Evolutionary conservation across 1,140 invertebrate genomes (phyloP), one percentile per base, ranked within the genome.

Genomic region (Anastatus disparis): DNA sequence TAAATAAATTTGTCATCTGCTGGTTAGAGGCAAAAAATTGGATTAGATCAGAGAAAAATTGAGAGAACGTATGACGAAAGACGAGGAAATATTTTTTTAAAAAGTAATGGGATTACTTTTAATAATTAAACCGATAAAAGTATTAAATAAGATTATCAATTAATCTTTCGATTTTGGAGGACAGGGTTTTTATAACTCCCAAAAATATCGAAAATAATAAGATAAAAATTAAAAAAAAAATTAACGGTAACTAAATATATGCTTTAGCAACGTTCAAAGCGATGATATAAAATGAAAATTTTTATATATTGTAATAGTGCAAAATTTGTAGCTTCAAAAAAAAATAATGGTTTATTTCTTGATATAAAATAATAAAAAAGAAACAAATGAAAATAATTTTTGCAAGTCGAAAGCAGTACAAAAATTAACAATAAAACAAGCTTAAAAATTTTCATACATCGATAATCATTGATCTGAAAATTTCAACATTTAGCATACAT

Each of bases 11-110:
- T 52, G 63, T 27, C 63, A 22, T 65, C 63, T 65, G 63, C 63
- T 65, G 63, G 63, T 53, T 65, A 27, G 63, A 65, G 46, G 48
- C 63, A 53, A 65, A 31, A 20, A 53, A 27, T 53, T 53, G 2
- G 10, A 35, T 35, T 35, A 35, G n/a, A n/a, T n/a, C n/a, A n/a
- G n/a, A n/a, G n/a, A 53, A 53, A 53, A 44, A 24, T 27, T 44
- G 35, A 58, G 8, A 48, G 12, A 38, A 42, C 42, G 44, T 26
- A 2, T 24, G 26, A 53, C 4, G 31, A 38, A 13, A 29, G 10
- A 48, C 27, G 44, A 7, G 59, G 48, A 50, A 63, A 35, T 48
- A 63, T 50, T 50, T 63, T 62, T 63, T 61, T 61, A 17, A 61
- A 26, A 35, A 6, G 31, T 9, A 8, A 61, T 61, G 13, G 10